phyloP scores from a whole-genome alignment of 2,113 vertebrate genomes.

The Oreocharis arfaki region DNA sequence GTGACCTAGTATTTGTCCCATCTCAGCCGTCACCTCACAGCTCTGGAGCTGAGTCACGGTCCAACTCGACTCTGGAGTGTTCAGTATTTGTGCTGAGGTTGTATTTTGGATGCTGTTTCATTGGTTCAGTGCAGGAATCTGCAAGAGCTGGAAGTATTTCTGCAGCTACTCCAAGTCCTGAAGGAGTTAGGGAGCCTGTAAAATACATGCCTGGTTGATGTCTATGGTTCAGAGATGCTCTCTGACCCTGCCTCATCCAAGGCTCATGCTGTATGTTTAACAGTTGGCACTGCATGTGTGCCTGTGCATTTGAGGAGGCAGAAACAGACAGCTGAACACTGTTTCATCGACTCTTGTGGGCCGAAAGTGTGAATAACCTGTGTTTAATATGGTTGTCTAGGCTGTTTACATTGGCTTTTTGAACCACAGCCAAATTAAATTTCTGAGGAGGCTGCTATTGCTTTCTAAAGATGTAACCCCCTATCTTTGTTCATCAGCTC shows the following conservation, averaged over 20 bases:
- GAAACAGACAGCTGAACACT: neutral
- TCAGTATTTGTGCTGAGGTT: neutral
- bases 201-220: neutral
- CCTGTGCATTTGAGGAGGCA: neutral
- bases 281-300: neutral
- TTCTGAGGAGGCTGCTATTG: neutral
- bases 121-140: neutral
- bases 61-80: neutral
- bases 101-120: neutral
- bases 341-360: neutral
- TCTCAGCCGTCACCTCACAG: neutral
- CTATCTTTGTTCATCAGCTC: neutral
- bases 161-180: neutral
- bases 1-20: slow-evolving; percentile 8
- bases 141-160: neutral
- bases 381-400: neutral
- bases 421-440: neutral
- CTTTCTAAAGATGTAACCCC: neutral
- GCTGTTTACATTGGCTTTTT: neutral
- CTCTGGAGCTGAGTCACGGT: neutral
- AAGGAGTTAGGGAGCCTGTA: neutral
- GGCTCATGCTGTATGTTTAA: neutral
- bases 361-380: neutral
- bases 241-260: neutral
- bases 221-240: neutral